These are phyloP conservation scores for Tokudaia tokunoshimensis DNA, from an alignment of 2,797 vertebrate species.

Conservation along the genomic window DNA sequence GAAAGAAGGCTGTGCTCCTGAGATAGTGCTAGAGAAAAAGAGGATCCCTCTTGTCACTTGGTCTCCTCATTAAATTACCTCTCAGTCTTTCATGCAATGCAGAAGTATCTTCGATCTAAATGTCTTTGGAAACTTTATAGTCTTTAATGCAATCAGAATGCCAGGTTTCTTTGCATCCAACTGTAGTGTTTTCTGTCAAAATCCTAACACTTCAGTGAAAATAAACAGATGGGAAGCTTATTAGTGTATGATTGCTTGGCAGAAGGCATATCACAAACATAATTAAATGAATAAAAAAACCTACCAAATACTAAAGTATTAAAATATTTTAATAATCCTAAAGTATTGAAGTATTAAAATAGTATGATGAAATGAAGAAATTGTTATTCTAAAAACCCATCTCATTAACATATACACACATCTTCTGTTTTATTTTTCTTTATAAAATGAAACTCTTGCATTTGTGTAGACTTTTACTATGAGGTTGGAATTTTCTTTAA, in stretches of 20 bases:
- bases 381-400: not conserved
- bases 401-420: not conserved
- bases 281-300: conserved; percentile 15
- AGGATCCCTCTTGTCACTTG: not conserved
- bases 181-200: conserved; percentile 38
- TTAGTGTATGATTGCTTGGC: conserved; percentile 45
- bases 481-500: not conserved
- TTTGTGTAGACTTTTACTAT: not conserved
- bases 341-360: conserved; percentile 16
- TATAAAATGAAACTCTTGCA: conserved; percentile 31
- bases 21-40: not conserved
- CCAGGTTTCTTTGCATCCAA: conserved; percentile 38
- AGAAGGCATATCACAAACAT: not conserved
- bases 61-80: conserved; percentile 41
- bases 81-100: conserved; percentile 60
- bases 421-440: not conserved
- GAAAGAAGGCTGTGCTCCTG: not conserved
- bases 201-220: conserved; percentile 47
- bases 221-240: conserved; percentile 50
- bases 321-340: not conserved
- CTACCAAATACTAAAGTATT: not conserved
- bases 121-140: not conserved
- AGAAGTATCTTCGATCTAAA: not conserved
- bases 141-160: not conserved
- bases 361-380: not conserved